Evolutionary conservation across 2,888 invertebrate species (phyloP), one percentile per base, ranked within the genome.

Genomic region (Bursaphelenchus okinawaensis): DNA sequence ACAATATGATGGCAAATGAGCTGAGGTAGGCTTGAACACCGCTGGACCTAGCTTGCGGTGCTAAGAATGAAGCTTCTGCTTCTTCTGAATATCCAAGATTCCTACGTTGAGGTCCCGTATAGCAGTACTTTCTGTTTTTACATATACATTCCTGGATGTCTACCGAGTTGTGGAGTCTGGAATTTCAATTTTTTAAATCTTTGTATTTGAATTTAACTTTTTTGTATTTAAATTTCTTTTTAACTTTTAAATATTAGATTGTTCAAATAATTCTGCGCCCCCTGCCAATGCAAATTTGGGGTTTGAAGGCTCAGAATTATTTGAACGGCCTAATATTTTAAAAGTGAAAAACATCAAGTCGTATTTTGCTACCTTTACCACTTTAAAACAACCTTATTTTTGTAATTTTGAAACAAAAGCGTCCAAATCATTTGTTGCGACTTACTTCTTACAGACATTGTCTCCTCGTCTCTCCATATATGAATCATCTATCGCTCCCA

Each of bases 131-230:
- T 24, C 71, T 31, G 24, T 69, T 64, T 51, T 71, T 72, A 67
- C 79, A 79, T 52, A 79, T 77, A 56, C 79, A 79, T 65, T 79
- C 79, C 22, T 75, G 75, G 58, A 79, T 75, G 65, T 79, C 79
- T 19, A 79, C 65, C 50, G 66, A 64, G 52, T 77, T 72, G 66
- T 79, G 78, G 0, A 79, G 59, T 58, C 76, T 75, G 52, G 20
- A 74, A 66, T 7, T 28, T 57, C 20, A 24, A 9, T 1, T 16
- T 40, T 40, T 16, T n/a, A 40, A 40, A n/a, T 3, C 40, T 40
- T n/a, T n/a, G n/a, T n/a, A n/a, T n/a, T n/a, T n/a, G n/a, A n/a
- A n/a, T n/a, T n/a, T n/a, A n/a, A n/a, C n/a, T n/a, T n/a, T n/a
- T n/a, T n/a, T n/a, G n/a, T n/a, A n/a, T n/a, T n/a, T n/a, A n/a